Base-by-base conservation (phyloP, 2,888 invertebrate species). In the Lycia hirtaria region DNA sequence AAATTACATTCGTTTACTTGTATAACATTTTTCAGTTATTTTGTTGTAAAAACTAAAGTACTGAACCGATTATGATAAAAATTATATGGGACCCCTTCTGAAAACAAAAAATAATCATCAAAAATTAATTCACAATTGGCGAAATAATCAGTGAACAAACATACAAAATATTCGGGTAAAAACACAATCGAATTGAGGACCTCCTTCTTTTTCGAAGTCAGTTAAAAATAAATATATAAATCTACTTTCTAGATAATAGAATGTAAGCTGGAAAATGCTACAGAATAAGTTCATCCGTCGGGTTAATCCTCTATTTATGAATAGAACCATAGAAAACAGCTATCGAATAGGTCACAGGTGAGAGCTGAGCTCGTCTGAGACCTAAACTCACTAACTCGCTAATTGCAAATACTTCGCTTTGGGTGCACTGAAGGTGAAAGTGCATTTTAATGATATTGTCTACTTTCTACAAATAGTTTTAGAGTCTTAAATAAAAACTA, bases 281-380 rank as follows among this genome's bases (percentile, higher is more conserved):
- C n/a, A n/a, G n/a, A n/a, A n/a, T n/a, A n/a, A 47, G 58, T 57
- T 63, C 28, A 51, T 60, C 48, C 14, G 51, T 12, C 37, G 9
- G 33, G 43, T 22, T 48, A 28, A 28, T 33, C 32, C 12, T 43
- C 14, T 37, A 37, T 20, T 37, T 48, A 44, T 41, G 17, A 15
- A 22, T 30, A 24, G 12, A 41, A 7, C 20, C 49, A 24, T 72
- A 74, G 68, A 71, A 71, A 79, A 78, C 78, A 51, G 43, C 75
- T 80, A 83, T 80, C 80, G 75, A 75, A 75, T 26, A 76, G 72
- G 24, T 22, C 5, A 4, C 14, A 53, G 73, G 75, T 72, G n/a
- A n/a, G n/a, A n/a, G n/a, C n/a, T n/a, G n/a, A n/a, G n/a, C 72
- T 79, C 78, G 82, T 81, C 81, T 81, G 81, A 78, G 82, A 83